Conservation (phyloP, 2,113 vertebrate species). For the Ictidomys tridecemlineatus region DNA sequence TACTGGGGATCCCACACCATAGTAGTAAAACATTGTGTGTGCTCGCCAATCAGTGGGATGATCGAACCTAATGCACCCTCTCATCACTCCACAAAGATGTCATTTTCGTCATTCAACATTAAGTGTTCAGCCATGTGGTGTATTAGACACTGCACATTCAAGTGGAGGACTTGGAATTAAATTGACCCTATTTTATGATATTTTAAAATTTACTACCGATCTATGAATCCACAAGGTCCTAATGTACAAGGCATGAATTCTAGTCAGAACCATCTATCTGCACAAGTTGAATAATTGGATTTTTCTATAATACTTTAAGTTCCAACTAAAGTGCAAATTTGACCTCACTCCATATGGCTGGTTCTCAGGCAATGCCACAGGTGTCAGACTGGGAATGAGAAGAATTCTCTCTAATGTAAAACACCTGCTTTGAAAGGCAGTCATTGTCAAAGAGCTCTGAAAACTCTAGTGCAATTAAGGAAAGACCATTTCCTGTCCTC, state of each 20-base stretch:
- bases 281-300: neutral
- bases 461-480: neutral
- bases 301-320: constrained; percentile 52
- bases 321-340: constrained; percentile 18
- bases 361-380: neutral
- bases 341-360: neutral
- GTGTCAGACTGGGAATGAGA: neutral
- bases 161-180: constrained; percentile 9
- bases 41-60: neutral
- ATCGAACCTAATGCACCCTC: neutral
- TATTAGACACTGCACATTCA: neutral
- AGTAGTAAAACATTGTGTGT: neutral
- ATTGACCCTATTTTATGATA: constrained; percentile 30
- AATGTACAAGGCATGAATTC: neutral
- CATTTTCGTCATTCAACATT: constrained; percentile 50
- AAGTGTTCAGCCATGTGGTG: neutral
- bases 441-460: neutral
- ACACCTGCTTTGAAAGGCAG: neutral
- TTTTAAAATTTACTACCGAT: constrained; percentile 52
- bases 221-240: neutral
- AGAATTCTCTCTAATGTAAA: neutral
- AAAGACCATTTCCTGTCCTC: neutral
- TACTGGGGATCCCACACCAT: neutral
- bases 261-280: neutral
- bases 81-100: neutral